Conservation (phyloP, 2,797 vertebrate genomes). For the Hyperoplus immaculatus region DNA sequence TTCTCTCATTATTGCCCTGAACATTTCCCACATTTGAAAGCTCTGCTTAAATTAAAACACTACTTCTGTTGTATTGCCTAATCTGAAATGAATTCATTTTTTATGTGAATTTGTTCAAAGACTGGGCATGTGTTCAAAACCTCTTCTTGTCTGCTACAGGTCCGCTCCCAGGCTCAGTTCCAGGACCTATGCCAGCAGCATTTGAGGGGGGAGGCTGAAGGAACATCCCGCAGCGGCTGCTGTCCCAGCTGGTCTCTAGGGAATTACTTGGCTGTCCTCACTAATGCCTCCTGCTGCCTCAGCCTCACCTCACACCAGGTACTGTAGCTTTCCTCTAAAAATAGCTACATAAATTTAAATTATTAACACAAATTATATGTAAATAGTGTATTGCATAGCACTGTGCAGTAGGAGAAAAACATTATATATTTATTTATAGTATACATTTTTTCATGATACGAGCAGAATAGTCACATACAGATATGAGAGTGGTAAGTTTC, state of each 20-base stretch:
- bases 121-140: constrained; percentile 50
- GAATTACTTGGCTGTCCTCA: constrained; percentile 95
- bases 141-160: constrained; percentile 82
- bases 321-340: constrained; percentile 20
- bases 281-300: constrained; percentile 94
- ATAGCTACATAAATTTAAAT: neutral
- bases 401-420: neutral
- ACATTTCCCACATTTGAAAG: neutral
- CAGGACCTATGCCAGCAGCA: constrained; percentile 92
- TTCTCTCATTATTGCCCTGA: neutral
- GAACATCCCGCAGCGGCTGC: constrained; percentile 85
- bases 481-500: neutral
- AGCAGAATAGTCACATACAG: neutral
- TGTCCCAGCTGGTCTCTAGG: constrained; percentile 99
- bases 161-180: constrained; percentile 92
- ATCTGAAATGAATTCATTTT: constrained; percentile 33
- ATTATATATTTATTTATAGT: neutral
- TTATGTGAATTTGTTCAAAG: constrained; percentile 30
- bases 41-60: constrained; percentile 9
- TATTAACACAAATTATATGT: neutral
- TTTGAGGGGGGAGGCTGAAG: constrained; percentile 63
- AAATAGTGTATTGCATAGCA: neutral
- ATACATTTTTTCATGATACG: no score
- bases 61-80: constrained; percentile 3
- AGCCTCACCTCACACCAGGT: constrained; percentile 91